These are phyloP conservation scores for Petrocephalus schoutedeni DNA, from an alignment of 2,797 vertebrate species.

Conservation along the genomic window DNA sequence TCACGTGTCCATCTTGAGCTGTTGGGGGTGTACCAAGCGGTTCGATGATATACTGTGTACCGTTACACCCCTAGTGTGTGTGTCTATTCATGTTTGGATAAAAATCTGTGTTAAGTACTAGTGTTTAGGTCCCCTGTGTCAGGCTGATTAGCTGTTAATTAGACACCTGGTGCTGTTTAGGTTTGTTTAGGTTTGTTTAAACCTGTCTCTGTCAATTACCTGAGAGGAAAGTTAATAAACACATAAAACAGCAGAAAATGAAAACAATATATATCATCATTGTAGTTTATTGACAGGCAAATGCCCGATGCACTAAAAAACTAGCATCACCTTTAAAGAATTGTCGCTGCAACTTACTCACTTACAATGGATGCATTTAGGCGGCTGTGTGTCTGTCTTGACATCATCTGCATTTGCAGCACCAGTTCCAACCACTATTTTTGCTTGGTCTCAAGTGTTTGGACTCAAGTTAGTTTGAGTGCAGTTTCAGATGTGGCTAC, in stretches of 20 bases:
- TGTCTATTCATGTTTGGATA: neutral
- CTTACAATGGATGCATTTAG: neutral
- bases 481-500: neutral
- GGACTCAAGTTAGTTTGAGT: neutral
- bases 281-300: conserved; percentile 1
- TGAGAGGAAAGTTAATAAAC: neutral
- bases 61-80: neutral
- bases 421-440: neutral
- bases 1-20: too few relatives aligned
- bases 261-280: conserved; percentile 16
- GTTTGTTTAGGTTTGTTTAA: neutral
- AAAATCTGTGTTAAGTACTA: neutral
- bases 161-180: conserved; percentile 1
- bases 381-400: neutral
- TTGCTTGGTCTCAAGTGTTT: neutral
- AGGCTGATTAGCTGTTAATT: conserved; percentile 1
- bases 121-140: neutral
- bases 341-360: neutral
- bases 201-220: conserved; percentile 4
- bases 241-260: neutral
- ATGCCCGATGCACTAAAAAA: neutral
- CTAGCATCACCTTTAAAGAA: neutral
- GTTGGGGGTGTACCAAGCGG: too few relatives aligned
- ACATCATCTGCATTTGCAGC: neutral
- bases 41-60: too few relatives aligned